Base-by-base conservation (phyloP, 1,140 invertebrate genomes). In the Drosophila murphyi region DNA sequence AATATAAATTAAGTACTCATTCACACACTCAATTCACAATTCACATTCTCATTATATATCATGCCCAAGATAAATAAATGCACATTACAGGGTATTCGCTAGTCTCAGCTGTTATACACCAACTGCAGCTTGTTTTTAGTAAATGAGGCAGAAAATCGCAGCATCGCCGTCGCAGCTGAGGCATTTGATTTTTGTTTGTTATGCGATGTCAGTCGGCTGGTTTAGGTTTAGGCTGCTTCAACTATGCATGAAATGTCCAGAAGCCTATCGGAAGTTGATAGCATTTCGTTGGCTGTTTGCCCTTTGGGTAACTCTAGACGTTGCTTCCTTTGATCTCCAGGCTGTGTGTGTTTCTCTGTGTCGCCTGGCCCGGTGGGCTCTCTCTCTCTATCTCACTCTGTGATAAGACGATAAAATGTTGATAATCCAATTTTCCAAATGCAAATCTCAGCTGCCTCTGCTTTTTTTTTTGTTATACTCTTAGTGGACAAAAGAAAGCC, bases 151-250 rank as follows among this genome's bases (percentile, higher is more conserved):
- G 85, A 89, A 89, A 89, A 89, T 89, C 78, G 56, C 65, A 59
- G 78, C 59, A 10, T 4, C 10, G 37, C 63, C 51, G 61, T 20
- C 73, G 43, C 39, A 59, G 52, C 52, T 65, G 57, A 81, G 51
- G 69, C 85, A 81, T 89, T 89, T 89, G 78, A 89, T 90, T 89
- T 89, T 67, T 89, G 85, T 89, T 85, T 89, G 85, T 72, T 81
- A 48, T 81, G 61, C 64, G 61, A 70, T 34, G 70, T 28, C 39
- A 20, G 20, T 20, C 20, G 20, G 20, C 20, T 2, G 20, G 39
- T 43, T 37, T 20, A 20, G 20, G 20, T 37, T 41, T 3, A 55
- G 70, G 51, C 41, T 31, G 67, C 60, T 64, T 68, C 82, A 89
- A 89, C 86, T 85, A 65, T 63, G 59, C 85, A 76, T 89, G 86